Evolutionary conservation across 2,797 vertebrate species (phyloP).

Genomic region (Heteromormyrus szaboi): DNA sequence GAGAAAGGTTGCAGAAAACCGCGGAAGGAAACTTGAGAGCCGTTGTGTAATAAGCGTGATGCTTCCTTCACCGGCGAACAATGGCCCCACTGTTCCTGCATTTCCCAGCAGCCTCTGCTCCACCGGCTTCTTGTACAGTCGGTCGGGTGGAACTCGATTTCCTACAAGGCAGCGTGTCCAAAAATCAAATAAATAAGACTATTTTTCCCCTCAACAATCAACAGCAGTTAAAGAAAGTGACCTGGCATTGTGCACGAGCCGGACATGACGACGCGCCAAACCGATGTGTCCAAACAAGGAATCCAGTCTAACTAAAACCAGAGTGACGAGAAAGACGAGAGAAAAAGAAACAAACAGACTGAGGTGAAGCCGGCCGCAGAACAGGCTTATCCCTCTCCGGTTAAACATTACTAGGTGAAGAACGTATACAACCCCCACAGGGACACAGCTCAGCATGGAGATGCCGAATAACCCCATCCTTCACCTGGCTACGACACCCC

Average conservation of each 20-base stretch:
- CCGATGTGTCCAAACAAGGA: not conserved
- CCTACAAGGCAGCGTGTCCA: not conserved
- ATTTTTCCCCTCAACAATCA: not conserved
- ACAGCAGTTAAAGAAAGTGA: not conserved
- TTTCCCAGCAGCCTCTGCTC: not conserved
- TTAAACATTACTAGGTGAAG: not conserved
- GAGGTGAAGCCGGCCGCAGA: not conserved
- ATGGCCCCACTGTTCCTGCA: constrained; percentile 6
- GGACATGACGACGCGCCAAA: not conserved
- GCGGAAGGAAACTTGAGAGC: not conserved
- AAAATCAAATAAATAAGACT: not conserved
- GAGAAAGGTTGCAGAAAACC: not conserved
- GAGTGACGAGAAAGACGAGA: not conserved
- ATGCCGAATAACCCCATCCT: not conserved
- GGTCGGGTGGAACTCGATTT: not conserved
- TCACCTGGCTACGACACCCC: not conserved
- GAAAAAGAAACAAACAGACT: not conserved
- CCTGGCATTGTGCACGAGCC: not conserved
- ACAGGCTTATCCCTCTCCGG: not conserved
- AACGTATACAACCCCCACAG: not conserved
- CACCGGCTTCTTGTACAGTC: not conserved
- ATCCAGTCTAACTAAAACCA: not conserved
- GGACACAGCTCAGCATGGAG: not conserved
- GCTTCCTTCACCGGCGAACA: not conserved
- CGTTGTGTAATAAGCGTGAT: not conserved